Evolutionary conservation across 2,888 invertebrate species (phyloP), one percentile per base, ranked within the genome.

Genomic region (Pseudococcus viburni): DNA sequence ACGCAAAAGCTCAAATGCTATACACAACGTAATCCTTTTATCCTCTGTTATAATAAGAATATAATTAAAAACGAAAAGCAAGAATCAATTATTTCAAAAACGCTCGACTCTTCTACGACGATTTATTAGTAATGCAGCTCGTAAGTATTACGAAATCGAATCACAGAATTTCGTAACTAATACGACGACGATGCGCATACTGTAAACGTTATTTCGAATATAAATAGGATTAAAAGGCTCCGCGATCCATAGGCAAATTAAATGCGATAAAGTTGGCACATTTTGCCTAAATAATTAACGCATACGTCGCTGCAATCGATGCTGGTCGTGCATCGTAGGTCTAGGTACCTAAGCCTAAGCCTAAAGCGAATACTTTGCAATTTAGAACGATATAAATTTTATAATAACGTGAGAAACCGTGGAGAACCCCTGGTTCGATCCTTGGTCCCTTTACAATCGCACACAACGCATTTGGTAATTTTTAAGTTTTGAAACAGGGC

Each of bases 11-110:
- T 26, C 80, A 11, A 39, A 39, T 33, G 80, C 80, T 46, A 42
- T 59, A 19, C 80, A 80, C 80, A 19, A 42, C 42, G 42, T 80
- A 80, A 80, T 80, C 80, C 80, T 42, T 80, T 80, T 80, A 80
- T 80, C 80, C 42, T n/a, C 9, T 8, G n/a, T 39, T 46, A 80
- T 80, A 80, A 77, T 77, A 39, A 77, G 42, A 42, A 80, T 80
- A 42, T 80, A 80, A 80, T 80, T 80, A 80, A 80, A 80, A 80
- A 80, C 42, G 42, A 42, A 80, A 80, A 80, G 80, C 80, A 80
- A 39, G 80, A 80, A 80, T 80, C 33, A 80, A 80, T 33, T 26
- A 80, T 80, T 80, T 42, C 46, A 7, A 46, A 80, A 80, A 59
- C 55, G 55, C n/a, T 59, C 7, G 59, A 59, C 59, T 59, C 59